A percentile compares a stretch with the other conserved stretches of the same genome.
Evolutionary conservation across 2,888 invertebrate genomes (phyloP).

Genomic region (Trachelus tabidus): DNA sequence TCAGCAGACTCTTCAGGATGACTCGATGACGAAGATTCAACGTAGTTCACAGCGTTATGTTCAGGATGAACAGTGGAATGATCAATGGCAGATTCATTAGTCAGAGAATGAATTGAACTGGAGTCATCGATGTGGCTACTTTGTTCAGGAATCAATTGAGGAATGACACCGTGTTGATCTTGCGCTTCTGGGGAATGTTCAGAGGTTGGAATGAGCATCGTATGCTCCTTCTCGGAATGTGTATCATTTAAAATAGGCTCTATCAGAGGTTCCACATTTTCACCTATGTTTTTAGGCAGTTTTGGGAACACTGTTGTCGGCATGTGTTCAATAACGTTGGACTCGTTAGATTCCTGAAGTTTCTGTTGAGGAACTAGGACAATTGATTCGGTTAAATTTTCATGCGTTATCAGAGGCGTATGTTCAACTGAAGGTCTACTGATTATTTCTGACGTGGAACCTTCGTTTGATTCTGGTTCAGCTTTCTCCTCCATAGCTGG

Average conservation of each 20-base stretch:
- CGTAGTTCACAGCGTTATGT: slow-evolving; percentile 1
- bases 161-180: slow-evolving; percentile 44
- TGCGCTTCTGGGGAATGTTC: slow-evolving; percentile 24
- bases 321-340: slow-evolving; percentile 42
- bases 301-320: slow-evolving; percentile 42
- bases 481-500: slow-evolving; percentile 5
- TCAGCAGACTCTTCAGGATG: slow-evolving; percentile 24
- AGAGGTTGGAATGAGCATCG: slow-evolving; percentile 37
- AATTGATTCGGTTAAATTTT: slow-evolving; percentile 5
- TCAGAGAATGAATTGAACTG: not conserved
- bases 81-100: not conserved
- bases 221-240: slow-evolving; percentile 32
- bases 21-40: not conserved
- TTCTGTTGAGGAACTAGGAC: slow-evolving; percentile 10
- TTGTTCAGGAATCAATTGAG: slow-evolving; percentile 47
- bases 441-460: not conserved
- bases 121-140: slow-evolving; percentile 21
- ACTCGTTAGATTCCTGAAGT: slow-evolving; percentile 34
- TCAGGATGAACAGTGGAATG: slow-evolving; percentile 10
- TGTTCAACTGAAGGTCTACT: not conserved
- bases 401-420: not conserved
- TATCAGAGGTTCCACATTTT: slow-evolving; percentile 47
- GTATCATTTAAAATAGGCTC: slow-evolving; percentile 27
- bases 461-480: slow-evolving; percentile 37
- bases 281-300: slow-evolving; percentile 48